Percentiles rank a stretch among this genome's conserved stretches.
Conservation (phyloP, 2,113 vertebrate species). For the Anolis carolinensis region DNA sequence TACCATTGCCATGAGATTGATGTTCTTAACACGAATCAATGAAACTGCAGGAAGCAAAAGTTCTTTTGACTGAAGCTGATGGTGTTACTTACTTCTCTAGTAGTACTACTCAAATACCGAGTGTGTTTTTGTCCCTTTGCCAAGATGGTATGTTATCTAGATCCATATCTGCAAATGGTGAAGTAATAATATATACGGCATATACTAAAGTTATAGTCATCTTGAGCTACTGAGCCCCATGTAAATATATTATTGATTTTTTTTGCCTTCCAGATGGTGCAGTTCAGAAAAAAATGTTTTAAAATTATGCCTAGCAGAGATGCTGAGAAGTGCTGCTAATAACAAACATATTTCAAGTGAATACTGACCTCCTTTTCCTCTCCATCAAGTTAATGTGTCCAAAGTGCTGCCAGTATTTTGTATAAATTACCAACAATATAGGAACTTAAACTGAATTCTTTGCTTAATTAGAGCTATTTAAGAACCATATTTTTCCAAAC, state of each 20-base stretch:
- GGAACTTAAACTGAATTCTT: conserved; percentile 42
- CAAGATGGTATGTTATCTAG: accelerated
- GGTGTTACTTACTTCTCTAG: not conserved
- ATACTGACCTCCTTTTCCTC: conserved; percentile 57
- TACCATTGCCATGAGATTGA: not conserved
- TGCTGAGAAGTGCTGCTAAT: conserved; percentile 53
- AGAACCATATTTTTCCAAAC: conserved; percentile 24
- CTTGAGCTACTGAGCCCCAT: conserved; percentile 19
- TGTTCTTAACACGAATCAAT: not conserved
- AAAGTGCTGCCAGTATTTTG: conserved; percentile 24
- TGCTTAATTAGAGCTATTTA: conserved; percentile 59
- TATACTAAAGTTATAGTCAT: not conserved
- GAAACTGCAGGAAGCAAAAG: not conserved
- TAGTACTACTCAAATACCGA: accelerated
- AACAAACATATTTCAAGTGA: conserved; percentile 57
- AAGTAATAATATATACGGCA: not conserved
- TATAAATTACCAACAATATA: conserved; percentile 36
- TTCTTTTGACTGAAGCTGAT: not conserved
- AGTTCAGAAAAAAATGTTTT: conserved; percentile 68
- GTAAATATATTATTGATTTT: conserved; percentile 57
- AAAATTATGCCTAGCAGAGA: conserved; percentile 61
- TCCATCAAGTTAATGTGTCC: conserved; percentile 39
- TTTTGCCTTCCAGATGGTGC: conserved; percentile 61
- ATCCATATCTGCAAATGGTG: accelerated
- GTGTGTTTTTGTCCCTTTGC: accelerated